Evolutionary conservation across 1,140 invertebrate species (phyloP).

Genomic region (Eurosta solidaginis): DNA sequence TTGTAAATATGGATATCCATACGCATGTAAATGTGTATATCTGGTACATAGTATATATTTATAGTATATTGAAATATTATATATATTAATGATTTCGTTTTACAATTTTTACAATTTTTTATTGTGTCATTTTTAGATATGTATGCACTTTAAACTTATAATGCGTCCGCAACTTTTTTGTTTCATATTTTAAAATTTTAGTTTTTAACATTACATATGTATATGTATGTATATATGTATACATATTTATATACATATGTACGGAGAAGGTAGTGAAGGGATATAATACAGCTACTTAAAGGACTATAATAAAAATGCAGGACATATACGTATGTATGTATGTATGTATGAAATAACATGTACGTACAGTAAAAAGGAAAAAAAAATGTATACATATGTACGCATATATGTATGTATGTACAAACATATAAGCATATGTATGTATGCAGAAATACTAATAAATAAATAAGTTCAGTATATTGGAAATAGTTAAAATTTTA

Average conservation of each 20-base stretch:
- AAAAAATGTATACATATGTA: too few species aligned
- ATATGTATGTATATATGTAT: too few species aligned
- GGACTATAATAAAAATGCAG: conserved; percentile 14
- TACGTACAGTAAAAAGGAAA: background rate
- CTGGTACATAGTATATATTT: background rate
- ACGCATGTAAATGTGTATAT: background rate
- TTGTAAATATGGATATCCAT: too few species aligned
- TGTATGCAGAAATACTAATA: background rate
- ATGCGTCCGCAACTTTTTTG: background rate
- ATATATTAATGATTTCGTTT: background rate
- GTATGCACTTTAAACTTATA: background rate
- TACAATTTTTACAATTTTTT: background rate
- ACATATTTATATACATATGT: background rate
- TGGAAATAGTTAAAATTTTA: conserved; percentile 18
- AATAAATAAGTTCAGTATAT: background rate
- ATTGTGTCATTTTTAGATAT: background rate
- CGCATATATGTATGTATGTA: too few species aligned
- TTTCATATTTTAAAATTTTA: too few species aligned
- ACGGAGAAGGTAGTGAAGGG: background rate
- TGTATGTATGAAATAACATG: background rate
- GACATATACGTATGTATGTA: background rate
- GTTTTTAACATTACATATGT: too few species aligned
- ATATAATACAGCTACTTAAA: conserved; percentile 12
- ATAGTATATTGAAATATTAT: background rate
- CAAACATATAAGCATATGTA: too few species aligned